A percentile compares a stretch with the other conserved stretches of the same genome.
phyloP scores from a whole-genome alignment of 2,797 vertebrate genomes.

The Galago senegalensis region DNA sequence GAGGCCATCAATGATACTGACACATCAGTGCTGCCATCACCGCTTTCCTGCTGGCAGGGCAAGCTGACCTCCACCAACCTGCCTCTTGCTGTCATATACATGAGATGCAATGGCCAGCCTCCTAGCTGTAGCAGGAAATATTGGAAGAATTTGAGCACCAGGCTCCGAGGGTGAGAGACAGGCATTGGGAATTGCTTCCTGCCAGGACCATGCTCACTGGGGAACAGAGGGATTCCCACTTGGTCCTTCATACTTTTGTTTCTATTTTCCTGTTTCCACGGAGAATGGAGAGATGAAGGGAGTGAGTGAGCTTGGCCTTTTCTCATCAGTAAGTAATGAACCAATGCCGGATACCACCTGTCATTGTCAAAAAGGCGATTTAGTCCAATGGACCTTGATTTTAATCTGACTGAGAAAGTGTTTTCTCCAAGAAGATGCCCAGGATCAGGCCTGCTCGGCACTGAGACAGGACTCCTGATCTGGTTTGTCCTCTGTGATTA shows the following conservation, averaged over 20 bases:
- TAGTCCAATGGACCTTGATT: not conserved
- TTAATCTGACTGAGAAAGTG: not conserved
- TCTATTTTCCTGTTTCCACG: not conserved
- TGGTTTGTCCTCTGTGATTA: conserved; percentile 47
- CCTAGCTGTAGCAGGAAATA: not conserved
- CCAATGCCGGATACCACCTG: not conserved
- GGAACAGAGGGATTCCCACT: not conserved
- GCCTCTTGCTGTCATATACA: not conserved
- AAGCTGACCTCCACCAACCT: not conserved
- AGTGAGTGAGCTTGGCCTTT: not conserved
- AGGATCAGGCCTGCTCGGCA: not conserved
- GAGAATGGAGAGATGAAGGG: not conserved
- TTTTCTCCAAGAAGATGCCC: conserved; percentile 33
- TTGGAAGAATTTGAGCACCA: not conserved
- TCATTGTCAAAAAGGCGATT: not conserved
- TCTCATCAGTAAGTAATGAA: conserved; percentile 33
- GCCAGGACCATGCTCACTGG: not conserved
- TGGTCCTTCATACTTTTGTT: not conserved
- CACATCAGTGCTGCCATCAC: not conserved
- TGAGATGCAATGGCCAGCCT: not conserved
- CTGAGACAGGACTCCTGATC: not conserved
- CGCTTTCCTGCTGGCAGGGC: too few species aligned
- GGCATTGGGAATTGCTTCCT: not conserved
- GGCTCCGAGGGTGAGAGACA: not conserved
- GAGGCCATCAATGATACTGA: not conserved